Evolutionary conservation across 1,140 invertebrate genomes (phyloP), one percentile per base, ranked within the genome.

Genomic region (Drosophila lacertosa): DNA sequence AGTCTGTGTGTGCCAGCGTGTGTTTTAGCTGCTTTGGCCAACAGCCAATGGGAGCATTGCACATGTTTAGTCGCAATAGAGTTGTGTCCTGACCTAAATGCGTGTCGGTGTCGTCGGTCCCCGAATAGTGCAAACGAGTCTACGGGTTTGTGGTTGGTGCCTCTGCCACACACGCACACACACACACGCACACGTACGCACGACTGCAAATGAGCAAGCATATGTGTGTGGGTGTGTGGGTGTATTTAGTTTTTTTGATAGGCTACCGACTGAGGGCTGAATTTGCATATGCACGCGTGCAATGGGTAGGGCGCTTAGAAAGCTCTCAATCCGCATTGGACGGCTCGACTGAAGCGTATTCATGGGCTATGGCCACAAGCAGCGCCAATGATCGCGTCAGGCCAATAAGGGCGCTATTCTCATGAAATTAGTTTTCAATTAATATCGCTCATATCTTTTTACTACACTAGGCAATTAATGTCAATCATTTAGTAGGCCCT

Each of bases 1-100:
- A n/a, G n/a, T n/a, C n/a, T n/a, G n/a, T n/a, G n/a, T 66, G 18
- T 48, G 26, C 58, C 53, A 48, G 65, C 63, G 62, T 66, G 51
- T 71, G 55, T 68, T 65, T 66, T 79, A 75, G 76, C 65, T 74
- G 75, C 63, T 73, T 71, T 74, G 76, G 64, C 51, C 32, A 50
- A 51, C 76, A 80, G 67, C 89, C 89, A 90, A 90, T 90, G 58
- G 74, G 50, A 90, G 68, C 59, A 50, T 83, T 90, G 89, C 81
- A 90, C 70, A 88, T 86, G 81, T 77, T 86, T 86, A 86, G 81
- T 74, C 76, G 81, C 77, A 84, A 59, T 68, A 76, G 77, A 74
- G 54, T 53, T 35, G 39, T 40, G 51, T 45, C 20, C 47, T 88
- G 77, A 77, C 82, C 82, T 88, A 81, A 88, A 86, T 86, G 74